phyloP scores from a whole-genome alignment of 2,113 vertebrate species.

The Uropsilus gracilis region DNA sequence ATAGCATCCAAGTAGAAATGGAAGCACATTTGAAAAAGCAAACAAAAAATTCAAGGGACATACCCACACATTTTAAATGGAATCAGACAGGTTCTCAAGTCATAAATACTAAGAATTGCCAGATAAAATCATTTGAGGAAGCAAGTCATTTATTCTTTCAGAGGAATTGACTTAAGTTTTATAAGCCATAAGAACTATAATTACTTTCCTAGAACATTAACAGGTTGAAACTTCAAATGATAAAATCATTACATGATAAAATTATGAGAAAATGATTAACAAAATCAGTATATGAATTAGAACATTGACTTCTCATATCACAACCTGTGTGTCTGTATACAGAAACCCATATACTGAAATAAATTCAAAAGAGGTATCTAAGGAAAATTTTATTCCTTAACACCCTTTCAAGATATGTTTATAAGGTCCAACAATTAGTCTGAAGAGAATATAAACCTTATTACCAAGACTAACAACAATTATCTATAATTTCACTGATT shows the following conservation, averaged over 20 bases:
- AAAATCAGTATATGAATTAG: too few relatives aligned
- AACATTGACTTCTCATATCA: neutral
- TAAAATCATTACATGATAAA: too few relatives aligned
- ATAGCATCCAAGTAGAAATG: neutral
- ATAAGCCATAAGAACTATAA: neutral
- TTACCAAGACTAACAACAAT: neutral
- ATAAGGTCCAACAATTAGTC: neutral
- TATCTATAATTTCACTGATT: neutral
- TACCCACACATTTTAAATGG: neutral
- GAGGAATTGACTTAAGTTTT: neutral
- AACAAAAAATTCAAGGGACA: neutral
- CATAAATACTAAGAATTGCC: constrained; percentile 33
- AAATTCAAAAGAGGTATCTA: constrained; percentile 12
- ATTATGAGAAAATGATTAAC: too few relatives aligned
- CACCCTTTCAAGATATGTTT: neutral
- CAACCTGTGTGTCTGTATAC: neutral
- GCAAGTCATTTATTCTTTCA: neutral
- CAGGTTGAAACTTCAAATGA: neutral
- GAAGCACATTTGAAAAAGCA: constrained; percentile 13
- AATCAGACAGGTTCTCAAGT: neutral
- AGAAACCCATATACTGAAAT: neutral
- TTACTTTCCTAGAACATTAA: neutral
- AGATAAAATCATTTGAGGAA: neutral
- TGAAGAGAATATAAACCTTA: constrained; percentile 7
- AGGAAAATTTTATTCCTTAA: neutral